phyloP scores from a whole-genome alignment of 1,140 invertebrate genomes.

The Charaxes varanes region DNA sequence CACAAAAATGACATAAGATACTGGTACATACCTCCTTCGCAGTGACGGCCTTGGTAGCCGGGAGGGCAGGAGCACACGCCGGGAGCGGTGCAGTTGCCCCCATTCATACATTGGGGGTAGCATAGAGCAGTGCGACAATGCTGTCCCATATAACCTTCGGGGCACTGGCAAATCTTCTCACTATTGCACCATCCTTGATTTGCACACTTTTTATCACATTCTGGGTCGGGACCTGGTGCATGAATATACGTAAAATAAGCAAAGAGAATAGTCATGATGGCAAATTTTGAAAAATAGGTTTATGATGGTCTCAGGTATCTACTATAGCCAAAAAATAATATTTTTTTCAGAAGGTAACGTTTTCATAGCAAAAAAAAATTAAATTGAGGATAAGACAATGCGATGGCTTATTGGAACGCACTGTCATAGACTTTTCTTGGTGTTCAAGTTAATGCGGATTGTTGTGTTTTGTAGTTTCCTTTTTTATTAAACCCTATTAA shows the following conservation, averaged over 20 bases:
- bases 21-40: constrained; percentile 85
- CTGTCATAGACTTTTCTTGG: too few relatives aligned
- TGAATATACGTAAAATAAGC: not conserved
- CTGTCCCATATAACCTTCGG: constrained; percentile 91
- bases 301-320: too few relatives aligned
- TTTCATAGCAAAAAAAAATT: too few relatives aligned
- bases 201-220: constrained; percentile 89
- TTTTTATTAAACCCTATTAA: too few relatives aligned
- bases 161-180: constrained; percentile 89
- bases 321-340: too few relatives aligned
- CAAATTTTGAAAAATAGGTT: too few relatives aligned
- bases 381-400: too few relatives aligned
- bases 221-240: constrained; percentile 85
- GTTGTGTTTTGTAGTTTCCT: too few relatives aligned
- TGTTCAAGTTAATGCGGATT: too few relatives aligned
- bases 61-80: constrained; percentile 89
- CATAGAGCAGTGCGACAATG: constrained; percentile 92
- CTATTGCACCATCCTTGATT: constrained; percentile 88
- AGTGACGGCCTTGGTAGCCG: constrained; percentile 93
- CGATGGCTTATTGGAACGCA: too few relatives aligned
- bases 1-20: not conserved
- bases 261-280: too few relatives aligned
- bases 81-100: constrained; percentile 91
- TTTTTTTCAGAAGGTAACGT: too few relatives aligned
- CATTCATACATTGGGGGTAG: constrained; percentile 94